A percentile compares a stretch with the other conserved stretches of the same genome.
These are phyloP conservation scores for Nematopogon swammerdamellus DNA, from an alignment of 2,888 invertebrate species.

Conservation along the genomic window DNA sequence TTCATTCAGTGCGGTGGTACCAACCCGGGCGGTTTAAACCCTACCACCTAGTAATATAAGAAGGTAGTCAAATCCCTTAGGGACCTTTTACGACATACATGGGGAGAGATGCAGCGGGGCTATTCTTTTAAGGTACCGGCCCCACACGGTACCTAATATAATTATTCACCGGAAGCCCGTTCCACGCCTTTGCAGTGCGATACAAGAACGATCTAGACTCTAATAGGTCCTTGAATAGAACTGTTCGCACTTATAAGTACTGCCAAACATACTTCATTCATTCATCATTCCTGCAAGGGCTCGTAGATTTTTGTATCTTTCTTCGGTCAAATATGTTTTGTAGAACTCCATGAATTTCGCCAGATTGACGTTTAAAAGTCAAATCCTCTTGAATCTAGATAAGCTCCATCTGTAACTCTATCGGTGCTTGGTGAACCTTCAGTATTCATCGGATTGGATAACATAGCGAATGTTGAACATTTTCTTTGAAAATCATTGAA, in stretches of 20 bases:
- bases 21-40: too few species aligned
- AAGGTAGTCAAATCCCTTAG: too few species aligned
- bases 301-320: constrained; percentile 3
- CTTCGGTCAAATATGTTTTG: background rate
- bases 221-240: background rate
- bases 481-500: constrained; percentile 3
- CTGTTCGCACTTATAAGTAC: background rate
- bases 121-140: too few species aligned
- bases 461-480: background rate
- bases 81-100: too few species aligned
- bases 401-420: background rate
- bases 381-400: background rate
- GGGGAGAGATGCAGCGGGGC: too few species aligned
- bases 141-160: too few species aligned
- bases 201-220: too few species aligned
- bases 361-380: background rate
- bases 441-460: background rate
- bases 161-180: too few species aligned
- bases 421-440: constrained; percentile 4
- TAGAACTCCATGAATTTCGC: background rate
- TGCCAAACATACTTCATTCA: constrained; percentile 3
- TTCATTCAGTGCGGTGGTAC: too few species aligned
- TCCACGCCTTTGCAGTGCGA: too few species aligned
- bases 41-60: too few species aligned
- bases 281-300: constrained; percentile 5